phyloP scores from a whole-genome alignment of 1,140 invertebrate species.

The Megathymus violae region DNA sequence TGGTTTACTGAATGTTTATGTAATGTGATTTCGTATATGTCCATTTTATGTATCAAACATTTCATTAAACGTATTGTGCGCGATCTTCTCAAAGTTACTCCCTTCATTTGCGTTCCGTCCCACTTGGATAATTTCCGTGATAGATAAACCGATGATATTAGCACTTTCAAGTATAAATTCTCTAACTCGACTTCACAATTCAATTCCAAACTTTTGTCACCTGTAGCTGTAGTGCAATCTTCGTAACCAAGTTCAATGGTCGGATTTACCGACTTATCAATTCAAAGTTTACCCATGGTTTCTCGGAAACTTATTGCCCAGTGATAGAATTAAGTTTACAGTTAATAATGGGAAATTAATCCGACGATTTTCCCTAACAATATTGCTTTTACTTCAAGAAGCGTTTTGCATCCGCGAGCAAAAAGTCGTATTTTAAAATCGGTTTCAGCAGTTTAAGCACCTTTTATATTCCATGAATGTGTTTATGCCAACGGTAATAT shows the following conservation, averaged over 20 bases:
- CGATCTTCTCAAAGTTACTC: no score
- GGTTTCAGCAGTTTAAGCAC: constrained; percentile 10
- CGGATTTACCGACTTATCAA: constrained; percentile 50
- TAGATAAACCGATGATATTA: not conserved
- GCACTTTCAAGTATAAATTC: constrained; percentile 23
- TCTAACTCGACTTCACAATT: constrained; percentile 21
- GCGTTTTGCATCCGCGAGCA: constrained; percentile 1
- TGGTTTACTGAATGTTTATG: no score
- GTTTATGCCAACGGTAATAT: constrained; percentile 2
- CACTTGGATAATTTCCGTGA: no score
- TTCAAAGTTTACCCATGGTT: constrained; percentile 48
- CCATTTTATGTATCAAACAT: no score
- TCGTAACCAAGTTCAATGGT: constrained; percentile 30
- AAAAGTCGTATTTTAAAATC: constrained; percentile 18
- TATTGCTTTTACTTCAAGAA: constrained; percentile 14
- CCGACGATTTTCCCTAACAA: constrained; percentile 19
- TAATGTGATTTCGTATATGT: no score
- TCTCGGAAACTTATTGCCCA: constrained; percentile 39
- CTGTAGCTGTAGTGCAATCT: constrained; percentile 25
- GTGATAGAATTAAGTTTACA: constrained; percentile 29
- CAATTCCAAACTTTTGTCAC: constrained; percentile 30
- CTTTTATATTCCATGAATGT: constrained; percentile 12
- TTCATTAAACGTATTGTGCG: no score
- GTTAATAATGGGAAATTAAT: constrained; percentile 37
- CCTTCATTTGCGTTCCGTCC: no score